Evolutionary conservation across 2,113 vertebrate species (phyloP), one percentile per base, ranked within the genome.

Genomic region (Acrocephalus kingi): DNA sequence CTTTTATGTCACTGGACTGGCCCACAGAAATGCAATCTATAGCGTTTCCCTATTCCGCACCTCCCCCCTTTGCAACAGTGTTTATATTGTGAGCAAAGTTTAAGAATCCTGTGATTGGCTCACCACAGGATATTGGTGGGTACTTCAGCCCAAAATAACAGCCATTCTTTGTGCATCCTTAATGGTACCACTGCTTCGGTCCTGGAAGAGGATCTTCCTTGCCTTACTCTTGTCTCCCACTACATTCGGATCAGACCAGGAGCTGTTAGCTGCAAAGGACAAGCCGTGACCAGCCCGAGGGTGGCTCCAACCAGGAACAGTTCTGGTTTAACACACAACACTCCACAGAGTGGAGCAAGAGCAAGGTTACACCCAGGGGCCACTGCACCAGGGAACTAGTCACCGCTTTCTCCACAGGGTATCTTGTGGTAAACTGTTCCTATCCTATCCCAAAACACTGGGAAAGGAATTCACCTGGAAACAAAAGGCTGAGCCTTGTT

Each of bases 341-440:
- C 33, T 74, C 43, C 41, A 10, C 9, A 54, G 35, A 35, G 35
- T 35, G 35, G 35, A 35, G 68, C 2, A 27, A 74, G 35, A 48
- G 3, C 21, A 52, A 21, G 13, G 35, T 15, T 5, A 27, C 19
- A 16, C 27, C 17, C 27, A 21, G 13, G 13, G n/a, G 13, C 17
- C 11, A 11, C 4, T 7, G 22, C 24, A 49, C 25, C 20, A 3
- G 1, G 16, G 48, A 15, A 62, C 27, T 37, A 13, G 11, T 3
- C 6, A 5, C 12, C 31, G 39, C 59, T 6, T 49, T n/a, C 51
- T 28, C 64, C 20, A 9, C 1, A 1, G 0, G 7, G 21, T 22
- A 51, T 23, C 43, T 49, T 7, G 13, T 17, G n/a, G 30, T 28
- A 39, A 54, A 56, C 54, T 12, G 15, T 37, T 31, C 20, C 31